Evolutionary conservation across 2,888 invertebrate genomes (phyloP).

Genomic region (Steinernema scapterisci): DNA sequence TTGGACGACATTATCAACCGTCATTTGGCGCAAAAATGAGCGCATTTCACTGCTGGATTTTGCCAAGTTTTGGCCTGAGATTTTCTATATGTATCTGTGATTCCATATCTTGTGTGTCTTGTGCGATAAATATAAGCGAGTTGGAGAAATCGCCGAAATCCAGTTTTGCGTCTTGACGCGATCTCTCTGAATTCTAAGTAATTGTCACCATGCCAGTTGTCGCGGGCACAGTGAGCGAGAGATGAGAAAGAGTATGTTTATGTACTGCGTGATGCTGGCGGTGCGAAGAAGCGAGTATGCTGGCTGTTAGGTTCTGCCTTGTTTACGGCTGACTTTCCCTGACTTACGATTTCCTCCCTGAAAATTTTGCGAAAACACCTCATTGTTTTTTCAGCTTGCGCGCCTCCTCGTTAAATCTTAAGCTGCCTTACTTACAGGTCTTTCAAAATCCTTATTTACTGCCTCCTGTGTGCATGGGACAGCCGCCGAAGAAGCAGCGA

Average conservation of each 20-base stretch:
- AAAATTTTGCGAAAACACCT: too few relatives aligned
- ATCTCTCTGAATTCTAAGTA: constrained; percentile 9
- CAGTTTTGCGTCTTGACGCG: not conserved
- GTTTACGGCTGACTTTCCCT: not conserved
- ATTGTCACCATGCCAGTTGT: constrained; percentile 26
- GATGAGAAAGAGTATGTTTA: not conserved
- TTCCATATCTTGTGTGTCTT: too few relatives aligned
- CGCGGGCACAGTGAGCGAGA: too few relatives aligned
- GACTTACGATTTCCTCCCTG: not conserved
- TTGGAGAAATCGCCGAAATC: too few relatives aligned
- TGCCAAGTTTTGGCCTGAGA: too few relatives aligned
- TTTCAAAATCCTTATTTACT: constrained; percentile 18
- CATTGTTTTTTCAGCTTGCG: not conserved
- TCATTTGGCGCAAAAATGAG: constrained; percentile 39
- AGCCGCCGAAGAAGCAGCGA: constrained; percentile 9
- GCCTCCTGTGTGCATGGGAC: constrained; percentile 32
- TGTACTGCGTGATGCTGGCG: not conserved
- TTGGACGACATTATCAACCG: constrained; percentile 63
- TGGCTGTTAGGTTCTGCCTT: not conserved
- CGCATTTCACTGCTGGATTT: not conserved
- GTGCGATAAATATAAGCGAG: too few relatives aligned
- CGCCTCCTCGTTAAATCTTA: not conserved
- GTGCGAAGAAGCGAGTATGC: not conserved
- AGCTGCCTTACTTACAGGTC: not conserved
- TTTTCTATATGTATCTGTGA: too few relatives aligned